Evolutionary conservation across 2,797 vertebrate genomes (phyloP).

Genomic region (Sebastes nivosus): DNA sequence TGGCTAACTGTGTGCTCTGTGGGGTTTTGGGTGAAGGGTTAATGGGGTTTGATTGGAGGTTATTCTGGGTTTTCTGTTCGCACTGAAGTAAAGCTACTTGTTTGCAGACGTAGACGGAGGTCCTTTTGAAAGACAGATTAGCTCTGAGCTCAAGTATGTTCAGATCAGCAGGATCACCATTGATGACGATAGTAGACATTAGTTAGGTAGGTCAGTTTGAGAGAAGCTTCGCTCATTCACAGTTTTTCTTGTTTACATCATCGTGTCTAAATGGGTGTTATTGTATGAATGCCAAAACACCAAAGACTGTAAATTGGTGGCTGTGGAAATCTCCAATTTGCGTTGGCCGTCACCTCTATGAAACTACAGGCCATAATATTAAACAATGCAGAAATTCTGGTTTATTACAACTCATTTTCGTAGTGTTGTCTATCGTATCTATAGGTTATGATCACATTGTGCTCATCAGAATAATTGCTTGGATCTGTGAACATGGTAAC

Average conservation of each 20-base stretch:
- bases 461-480: neutral
- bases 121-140: slow-evolving; percentile 56
- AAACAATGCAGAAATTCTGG: neutral
- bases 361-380: neutral
- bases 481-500: neutral
- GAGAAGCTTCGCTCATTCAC: slow-evolving; percentile 4
- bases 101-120: slow-evolving; percentile 16
- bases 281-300: neutral
- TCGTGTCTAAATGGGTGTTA: neutral
- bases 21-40: slow-evolving; percentile 57
- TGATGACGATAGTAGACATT: slow-evolving; percentile 44
- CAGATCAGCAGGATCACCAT: slow-evolving; percentile 44
- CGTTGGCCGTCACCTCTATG: neutral
- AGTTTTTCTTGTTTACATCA: neutral
- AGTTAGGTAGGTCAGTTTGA: slow-evolving; percentile 15
- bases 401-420: neutral
- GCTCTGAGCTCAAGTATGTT: slow-evolving; percentile 34
- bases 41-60: slow-evolving; percentile 37
- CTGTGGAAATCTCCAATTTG: neutral
- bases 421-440: neutral
- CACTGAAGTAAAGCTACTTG: slow-evolving; percentile 56
- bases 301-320: neutral
- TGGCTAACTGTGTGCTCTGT: slow-evolving; percentile 31
- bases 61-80: slow-evolving; percentile 51
- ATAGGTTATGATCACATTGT: neutral